Evolutionary conservation across 2,113 vertebrate species (phyloP).

Genomic region (Prolemur simus): DNA sequence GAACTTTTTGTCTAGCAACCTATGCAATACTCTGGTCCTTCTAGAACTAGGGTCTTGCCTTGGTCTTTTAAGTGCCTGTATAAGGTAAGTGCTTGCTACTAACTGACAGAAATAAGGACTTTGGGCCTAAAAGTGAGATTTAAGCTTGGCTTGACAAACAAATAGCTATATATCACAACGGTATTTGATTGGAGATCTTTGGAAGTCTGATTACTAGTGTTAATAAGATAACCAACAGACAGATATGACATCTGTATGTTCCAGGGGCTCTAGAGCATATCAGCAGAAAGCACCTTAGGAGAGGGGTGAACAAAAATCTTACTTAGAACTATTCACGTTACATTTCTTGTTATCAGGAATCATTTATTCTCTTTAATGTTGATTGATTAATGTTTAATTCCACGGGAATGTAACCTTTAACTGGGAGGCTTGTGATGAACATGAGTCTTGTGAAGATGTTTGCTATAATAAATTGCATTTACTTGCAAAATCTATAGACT

Average conservation of each 20-base stretch:
- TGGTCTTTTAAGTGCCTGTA: not conserved
- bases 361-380: not conserved
- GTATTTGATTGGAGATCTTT: not conserved
- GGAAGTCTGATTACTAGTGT: not conserved
- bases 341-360: not conserved
- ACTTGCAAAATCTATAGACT: not conserved
- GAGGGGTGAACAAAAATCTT: not conserved
- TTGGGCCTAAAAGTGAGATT: not conserved
- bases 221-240: not conserved
- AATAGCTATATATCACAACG: not conserved
- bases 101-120: not conserved
- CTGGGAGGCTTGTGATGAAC: not conserved
- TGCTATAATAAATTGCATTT: not conserved
- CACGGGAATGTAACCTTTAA: not conserved
- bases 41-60: not conserved
- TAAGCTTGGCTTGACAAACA: not conserved
- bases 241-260: not conserved
- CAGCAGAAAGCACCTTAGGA: not conserved
- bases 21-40: not conserved
- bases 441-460: not conserved
- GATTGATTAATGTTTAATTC: not conserved
- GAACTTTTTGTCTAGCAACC: not conserved
- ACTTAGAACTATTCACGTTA: not conserved
- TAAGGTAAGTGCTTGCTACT: not conserved
- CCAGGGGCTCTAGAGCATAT: not conserved